A percentile compares a stretch with the other conserved stretches of the same genome.
Evolutionary conservation across 2,113 vertebrate species (phyloP).

Genomic region (Crotalus viridis): DNA sequence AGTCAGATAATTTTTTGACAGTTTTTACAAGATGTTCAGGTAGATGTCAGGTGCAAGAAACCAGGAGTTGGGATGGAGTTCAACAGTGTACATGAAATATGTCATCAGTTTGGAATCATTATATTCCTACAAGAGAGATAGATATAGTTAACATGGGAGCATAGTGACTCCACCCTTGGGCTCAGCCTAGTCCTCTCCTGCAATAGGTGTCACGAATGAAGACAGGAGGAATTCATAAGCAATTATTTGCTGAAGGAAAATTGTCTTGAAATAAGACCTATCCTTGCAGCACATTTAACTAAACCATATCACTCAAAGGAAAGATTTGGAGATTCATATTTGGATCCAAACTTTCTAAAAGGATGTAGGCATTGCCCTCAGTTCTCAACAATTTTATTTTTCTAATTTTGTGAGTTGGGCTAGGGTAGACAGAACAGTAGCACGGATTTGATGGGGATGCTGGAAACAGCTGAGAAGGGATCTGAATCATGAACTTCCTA

Average conservation of each 20-base stretch:
- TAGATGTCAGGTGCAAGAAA: neutral
- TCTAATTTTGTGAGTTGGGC: neutral
- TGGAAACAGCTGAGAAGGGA: neutral
- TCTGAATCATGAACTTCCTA: neutral
- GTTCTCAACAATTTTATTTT: neutral
- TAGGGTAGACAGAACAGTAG: neutral
- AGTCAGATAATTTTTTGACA: neutral
- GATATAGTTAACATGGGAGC: too few species aligned
- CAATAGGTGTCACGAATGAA: neutral
- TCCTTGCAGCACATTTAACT: neutral
- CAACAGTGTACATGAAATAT: neutral
- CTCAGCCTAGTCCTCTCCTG: too few species aligned
- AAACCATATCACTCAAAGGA: neutral
- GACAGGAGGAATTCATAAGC: neutral
- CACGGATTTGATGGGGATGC: neutral
- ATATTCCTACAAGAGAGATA: neutral
- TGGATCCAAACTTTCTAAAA: neutral
- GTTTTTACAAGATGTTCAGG: neutral
- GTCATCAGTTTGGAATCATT: too few species aligned
- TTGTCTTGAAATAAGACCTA: neutral
- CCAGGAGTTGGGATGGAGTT: neutral
- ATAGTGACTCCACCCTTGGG: neutral
- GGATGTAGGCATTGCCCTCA: neutral
- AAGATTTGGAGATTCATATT: neutral
- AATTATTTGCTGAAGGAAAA: neutral